phyloP scores from a whole-genome alignment of 2,797 vertebrate genomes.

The Holocentrus rufus region DNA sequence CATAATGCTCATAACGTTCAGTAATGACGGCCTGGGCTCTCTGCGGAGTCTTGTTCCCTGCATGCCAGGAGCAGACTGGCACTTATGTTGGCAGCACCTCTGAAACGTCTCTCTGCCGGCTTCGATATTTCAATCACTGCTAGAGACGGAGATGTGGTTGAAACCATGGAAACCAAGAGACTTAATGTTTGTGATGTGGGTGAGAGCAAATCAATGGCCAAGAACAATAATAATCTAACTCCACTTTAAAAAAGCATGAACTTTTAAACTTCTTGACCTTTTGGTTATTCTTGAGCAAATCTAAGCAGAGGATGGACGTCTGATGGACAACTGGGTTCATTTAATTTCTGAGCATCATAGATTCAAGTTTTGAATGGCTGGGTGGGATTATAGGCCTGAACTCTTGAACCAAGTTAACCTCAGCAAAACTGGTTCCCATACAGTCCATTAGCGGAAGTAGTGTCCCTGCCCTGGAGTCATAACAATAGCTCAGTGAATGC shows the following conservation, averaged over 20 bases:
- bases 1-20: conserved; percentile 30
- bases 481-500: conserved; percentile 40
- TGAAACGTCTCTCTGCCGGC: conserved; percentile 42
- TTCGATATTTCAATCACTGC: conserved; percentile 24
- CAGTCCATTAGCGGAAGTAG: conserved; percentile 31
- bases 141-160: conserved; percentile 25
- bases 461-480: neutral
- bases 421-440: neutral
- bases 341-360: neutral
- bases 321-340: neutral
- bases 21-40: conserved; percentile 15
- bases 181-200: conserved; percentile 40
- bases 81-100: conserved; percentile 30
- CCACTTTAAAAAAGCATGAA: neutral
- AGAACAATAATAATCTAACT: conserved; percentile 33
- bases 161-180: conserved; percentile 59
- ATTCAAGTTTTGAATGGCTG: neutral
- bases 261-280: conserved; percentile 26
- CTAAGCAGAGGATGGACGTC: neutral
- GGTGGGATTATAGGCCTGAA: neutral
- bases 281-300: neutral
- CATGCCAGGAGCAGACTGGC: conserved; percentile 26
- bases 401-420: neutral
- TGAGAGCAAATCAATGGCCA: conserved; percentile 30
- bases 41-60: conserved; percentile 1